Conservation (phyloP, 2,888 invertebrate genomes). For the Euplexia lucipara region DNA sequence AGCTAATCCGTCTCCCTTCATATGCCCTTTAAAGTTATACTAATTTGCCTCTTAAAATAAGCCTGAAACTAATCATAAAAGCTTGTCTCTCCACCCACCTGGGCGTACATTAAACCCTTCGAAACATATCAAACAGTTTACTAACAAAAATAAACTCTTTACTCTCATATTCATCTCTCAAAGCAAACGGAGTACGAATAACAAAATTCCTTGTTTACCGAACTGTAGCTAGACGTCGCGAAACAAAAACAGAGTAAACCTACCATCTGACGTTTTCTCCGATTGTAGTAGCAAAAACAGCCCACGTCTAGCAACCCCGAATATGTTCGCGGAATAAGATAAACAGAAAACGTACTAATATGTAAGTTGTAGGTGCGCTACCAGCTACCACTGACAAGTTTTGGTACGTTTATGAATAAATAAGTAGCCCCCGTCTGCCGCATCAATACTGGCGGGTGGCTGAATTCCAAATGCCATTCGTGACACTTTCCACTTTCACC, state of each 20-base stretch:
- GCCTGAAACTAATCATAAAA: conserved; percentile 20
- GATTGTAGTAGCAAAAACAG: conserved; percentile 68
- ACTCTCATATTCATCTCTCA: conserved; percentile 35
- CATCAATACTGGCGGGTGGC: conserved; percentile 86
- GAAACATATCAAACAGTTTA: conserved; percentile 34
- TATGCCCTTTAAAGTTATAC: not conserved
- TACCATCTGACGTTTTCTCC: conserved; percentile 58
- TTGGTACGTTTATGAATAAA: conserved; percentile 90
- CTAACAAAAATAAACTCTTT: conserved; percentile 36
- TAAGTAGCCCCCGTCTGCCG: conserved; percentile 86
- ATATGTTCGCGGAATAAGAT: conserved; percentile 77
- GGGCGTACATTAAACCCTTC: conserved; percentile 20
- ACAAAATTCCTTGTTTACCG: conserved; percentile 58
- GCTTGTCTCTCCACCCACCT: conserved; percentile 1
- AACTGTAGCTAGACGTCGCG: conserved; percentile 57
- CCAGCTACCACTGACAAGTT: conserved; percentile 80
- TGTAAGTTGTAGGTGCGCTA: conserved; percentile 65
- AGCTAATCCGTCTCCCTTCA: no score
- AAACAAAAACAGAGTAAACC: conserved; percentile 61
- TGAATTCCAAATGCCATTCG: conserved; percentile 88
- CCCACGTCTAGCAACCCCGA: conserved; percentile 67
- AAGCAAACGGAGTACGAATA: conserved; percentile 46
- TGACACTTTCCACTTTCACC: conserved; percentile 88
- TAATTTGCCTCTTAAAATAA: not conserved
- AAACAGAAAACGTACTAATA: conserved; percentile 78